These are phyloP conservation scores for Medauroidea extradentata DNA, from an alignment of 1,140 invertebrate species.

Conservation along the genomic window DNA sequence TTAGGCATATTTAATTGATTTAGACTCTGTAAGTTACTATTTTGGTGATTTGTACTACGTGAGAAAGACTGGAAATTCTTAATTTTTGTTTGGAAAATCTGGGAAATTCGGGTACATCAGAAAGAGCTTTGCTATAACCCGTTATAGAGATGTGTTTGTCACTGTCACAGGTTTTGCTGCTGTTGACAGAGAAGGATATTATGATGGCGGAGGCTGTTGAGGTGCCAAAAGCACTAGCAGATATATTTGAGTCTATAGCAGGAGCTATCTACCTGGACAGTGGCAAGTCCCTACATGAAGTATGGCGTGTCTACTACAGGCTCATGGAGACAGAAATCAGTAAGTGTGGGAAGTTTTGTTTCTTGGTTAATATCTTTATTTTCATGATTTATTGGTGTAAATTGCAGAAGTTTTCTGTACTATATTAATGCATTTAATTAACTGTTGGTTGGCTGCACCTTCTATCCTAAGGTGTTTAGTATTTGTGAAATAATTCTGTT, in stretches of 20 bases:
- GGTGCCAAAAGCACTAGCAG: conserved; percentile 92
- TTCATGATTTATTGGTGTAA: too few species aligned
- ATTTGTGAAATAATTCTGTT: background rate
- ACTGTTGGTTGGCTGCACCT: too few species aligned
- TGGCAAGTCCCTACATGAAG: conserved; percentile 65
- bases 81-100: too few species aligned
- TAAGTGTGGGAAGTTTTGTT: conserved; percentile 22
- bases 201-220: conserved; percentile 69
- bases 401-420: too few species aligned
- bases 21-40: too few species aligned
- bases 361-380: background rate
- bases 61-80: too few species aligned
- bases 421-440: too few species aligned
- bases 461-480: background rate
- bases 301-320: conserved; percentile 79
- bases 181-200: conserved; percentile 57
- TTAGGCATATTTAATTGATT: too few species aligned
- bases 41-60: too few species aligned
- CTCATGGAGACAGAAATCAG: conserved; percentile 70
- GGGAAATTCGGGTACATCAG: too few species aligned
- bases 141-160: too few species aligned
- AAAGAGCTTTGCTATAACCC: too few species aligned
- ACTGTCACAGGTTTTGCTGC: background rate
- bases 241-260: conserved; percentile 88
- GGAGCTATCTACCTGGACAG: conserved; percentile 91